Conservation (phyloP, 2,888 invertebrate species). For the Tridacna crocea region DNA sequence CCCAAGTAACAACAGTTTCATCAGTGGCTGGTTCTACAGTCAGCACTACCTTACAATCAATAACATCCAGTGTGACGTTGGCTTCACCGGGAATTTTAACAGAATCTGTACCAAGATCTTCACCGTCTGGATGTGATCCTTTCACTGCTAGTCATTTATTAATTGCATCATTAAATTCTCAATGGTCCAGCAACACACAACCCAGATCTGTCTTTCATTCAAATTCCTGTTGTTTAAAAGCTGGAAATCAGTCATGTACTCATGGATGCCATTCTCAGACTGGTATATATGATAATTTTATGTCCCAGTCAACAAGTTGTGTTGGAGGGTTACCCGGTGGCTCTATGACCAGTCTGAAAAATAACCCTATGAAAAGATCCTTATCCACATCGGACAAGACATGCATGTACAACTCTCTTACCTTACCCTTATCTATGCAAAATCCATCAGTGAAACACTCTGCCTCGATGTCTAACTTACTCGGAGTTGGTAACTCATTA, state of each 20-base stretch:
- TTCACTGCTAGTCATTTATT: constrained; percentile 49
- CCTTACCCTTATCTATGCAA: constrained; percentile 52
- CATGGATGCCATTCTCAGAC: background rate
- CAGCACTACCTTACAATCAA: background rate
- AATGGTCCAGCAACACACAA: background rate
- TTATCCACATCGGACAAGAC: constrained; percentile 26
- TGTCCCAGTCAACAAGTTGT: constrained; percentile 27
- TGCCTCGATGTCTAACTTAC: constrained; percentile 3
- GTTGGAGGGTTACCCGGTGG: constrained; percentile 45
- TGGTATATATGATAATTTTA: constrained; percentile 4
- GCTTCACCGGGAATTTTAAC: background rate
- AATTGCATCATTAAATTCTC: constrained; percentile 37
- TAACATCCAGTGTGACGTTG: background rate
- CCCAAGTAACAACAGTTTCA: constrained; percentile 5
- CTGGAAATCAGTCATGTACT: constrained; percentile 20
- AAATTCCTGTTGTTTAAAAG: constrained; percentile 8
- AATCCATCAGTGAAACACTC: constrained; percentile 29
- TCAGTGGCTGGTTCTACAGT: constrained; percentile 3
- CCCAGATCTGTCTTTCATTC: constrained; percentile 21
- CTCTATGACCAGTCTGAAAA: constrained; percentile 19
- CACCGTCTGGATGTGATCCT: constrained; percentile 28
- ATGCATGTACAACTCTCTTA: constrained; percentile 50
- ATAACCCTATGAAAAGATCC: constrained; percentile 24
- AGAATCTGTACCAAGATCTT: background rate
- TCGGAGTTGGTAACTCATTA: background rate